Evolutionary conservation across 2,888 invertebrate species (phyloP).

Genomic region (Charanyca ferruginea): DNA sequence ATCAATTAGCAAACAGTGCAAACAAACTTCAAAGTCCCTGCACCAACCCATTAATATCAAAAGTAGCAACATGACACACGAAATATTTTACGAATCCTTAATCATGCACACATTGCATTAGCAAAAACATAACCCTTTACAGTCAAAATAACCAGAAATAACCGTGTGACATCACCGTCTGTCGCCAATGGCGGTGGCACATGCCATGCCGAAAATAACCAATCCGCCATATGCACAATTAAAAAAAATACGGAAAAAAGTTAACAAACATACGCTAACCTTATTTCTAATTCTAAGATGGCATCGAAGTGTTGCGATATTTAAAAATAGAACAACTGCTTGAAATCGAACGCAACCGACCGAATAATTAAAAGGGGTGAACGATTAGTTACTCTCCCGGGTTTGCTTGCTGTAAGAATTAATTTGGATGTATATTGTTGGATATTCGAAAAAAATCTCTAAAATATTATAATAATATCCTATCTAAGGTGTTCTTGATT

Average conservation of each 20-base stretch:
- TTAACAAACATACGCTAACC: conserved; percentile 59
- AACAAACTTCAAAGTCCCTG: conserved; percentile 13
- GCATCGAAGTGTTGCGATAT: conserved; percentile 72
- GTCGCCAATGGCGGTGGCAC: conserved; percentile 85
- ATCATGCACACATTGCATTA: conserved; percentile 64
- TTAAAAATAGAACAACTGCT: conserved; percentile 78
- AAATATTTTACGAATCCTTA: conserved; percentile 54
- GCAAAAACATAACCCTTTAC: conserved; percentile 82
- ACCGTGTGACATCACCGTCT: conserved; percentile 87
- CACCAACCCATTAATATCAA: conserved; percentile 30
- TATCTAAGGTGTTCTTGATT: background rate
- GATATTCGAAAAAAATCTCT: background rate
- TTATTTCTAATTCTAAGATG: conserved; percentile 72
- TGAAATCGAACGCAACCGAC: conserved; percentile 68
- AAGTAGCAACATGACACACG: conserved; percentile 51
- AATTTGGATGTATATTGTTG: conserved; percentile 4
- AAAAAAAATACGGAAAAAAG: conserved; percentile 59
- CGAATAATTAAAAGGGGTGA: conserved; percentile 76
- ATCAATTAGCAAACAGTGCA: conserved; percentile 1
- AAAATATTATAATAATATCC: too few species aligned
- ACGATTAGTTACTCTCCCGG: conserved; percentile 40
- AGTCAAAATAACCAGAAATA: conserved; percentile 80
- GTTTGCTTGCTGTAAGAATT: conserved; percentile 43
- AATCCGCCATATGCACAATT: conserved; percentile 84
- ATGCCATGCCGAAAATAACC: conserved; percentile 88